These are phyloP conservation scores for Gymnoscelis rufifasciata DNA, from an alignment of 2,888 invertebrate genomes.

Conservation along the genomic window DNA sequence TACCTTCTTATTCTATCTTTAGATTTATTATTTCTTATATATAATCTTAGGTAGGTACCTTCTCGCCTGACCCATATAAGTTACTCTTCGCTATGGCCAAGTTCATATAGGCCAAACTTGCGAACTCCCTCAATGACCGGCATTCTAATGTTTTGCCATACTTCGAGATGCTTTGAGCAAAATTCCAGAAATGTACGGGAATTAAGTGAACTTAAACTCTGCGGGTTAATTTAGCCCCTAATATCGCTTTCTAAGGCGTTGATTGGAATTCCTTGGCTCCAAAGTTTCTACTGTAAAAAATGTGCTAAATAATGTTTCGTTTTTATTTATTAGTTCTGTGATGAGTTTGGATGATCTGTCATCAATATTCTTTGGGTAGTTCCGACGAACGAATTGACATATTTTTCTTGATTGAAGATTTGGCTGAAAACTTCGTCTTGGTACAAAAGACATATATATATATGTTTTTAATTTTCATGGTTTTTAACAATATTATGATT, in stretches of 20 bases:
- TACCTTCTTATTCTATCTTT: too few species aligned
- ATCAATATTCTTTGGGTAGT: slow-evolving; percentile 2
- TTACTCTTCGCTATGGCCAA: too few species aligned
- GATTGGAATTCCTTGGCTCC: slow-evolving; percentile 43
- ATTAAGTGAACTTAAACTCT: slow-evolving; percentile 9
- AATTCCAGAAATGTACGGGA: not conserved
- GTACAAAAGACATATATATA: too few species aligned
- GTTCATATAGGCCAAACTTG: not conserved
- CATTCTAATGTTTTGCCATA: slow-evolving; percentile 1
- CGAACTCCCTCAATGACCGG: not conserved
- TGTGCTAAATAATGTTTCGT: slow-evolving; percentile 22
- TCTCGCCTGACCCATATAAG: too few species aligned
- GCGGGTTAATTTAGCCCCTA: slow-evolving; percentile 21
- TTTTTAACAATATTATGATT: too few species aligned
- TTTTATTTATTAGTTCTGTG: slow-evolving; percentile 25
- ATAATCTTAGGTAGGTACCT: too few species aligned
- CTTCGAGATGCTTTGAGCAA: not conserved
- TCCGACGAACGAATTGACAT: too few species aligned
- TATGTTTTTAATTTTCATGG: too few species aligned
- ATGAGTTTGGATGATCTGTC: too few species aligned
- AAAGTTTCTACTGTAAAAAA: slow-evolving; percentile 32
- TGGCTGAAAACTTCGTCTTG: too few species aligned
- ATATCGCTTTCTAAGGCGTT: slow-evolving; percentile 36
- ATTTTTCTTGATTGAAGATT: too few species aligned
- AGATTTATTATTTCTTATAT: too few species aligned